Evolutionary conservation across 2,888 invertebrate genomes (phyloP).

Genomic region (Panorpa germanica): DNA sequence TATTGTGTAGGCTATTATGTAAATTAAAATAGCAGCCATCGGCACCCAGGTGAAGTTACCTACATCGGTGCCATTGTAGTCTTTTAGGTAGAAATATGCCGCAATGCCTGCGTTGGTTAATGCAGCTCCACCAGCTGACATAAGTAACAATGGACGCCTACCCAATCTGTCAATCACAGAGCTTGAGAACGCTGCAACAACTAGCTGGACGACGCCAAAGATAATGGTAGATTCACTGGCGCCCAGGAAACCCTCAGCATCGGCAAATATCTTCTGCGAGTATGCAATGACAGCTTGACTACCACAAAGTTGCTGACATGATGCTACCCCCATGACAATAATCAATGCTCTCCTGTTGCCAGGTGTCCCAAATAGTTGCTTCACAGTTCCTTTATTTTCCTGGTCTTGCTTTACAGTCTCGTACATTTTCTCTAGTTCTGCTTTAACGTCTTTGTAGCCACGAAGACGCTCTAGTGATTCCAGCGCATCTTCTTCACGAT

Average conservation of each 20-base stretch:
- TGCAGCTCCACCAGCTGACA: conserved; percentile 35
- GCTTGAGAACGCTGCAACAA: conserved; percentile 34
- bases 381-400: conserved; percentile 29
- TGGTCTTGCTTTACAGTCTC: conserved; percentile 32
- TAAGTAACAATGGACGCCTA: conserved; percentile 35
- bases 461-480: conserved; percentile 34
- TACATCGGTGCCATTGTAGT: conserved; percentile 25
- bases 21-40: conserved; percentile 34
- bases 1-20: conserved; percentile 39
- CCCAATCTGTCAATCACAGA: conserved; percentile 39
- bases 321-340: conserved; percentile 37
- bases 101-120: conserved; percentile 32
- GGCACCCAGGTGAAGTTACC: conserved; percentile 33
- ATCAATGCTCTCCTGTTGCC: conserved; percentile 35
- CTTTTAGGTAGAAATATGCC: conserved; percentile 33
- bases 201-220: conserved; percentile 30
- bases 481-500: conserved; percentile 30
- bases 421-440: conserved; percentile 33
- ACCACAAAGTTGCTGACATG: conserved; percentile 39
- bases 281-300: conserved; percentile 37
- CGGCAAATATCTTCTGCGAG: conserved; percentile 39
- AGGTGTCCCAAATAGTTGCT: conserved; percentile 26
- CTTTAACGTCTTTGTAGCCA: conserved; percentile 30
- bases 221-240: conserved; percentile 30
- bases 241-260: conserved; percentile 27